These are phyloP conservation scores for Chloebia gouldiae DNA, from an alignment of 2,113 vertebrate species.

Conservation along the genomic window DNA sequence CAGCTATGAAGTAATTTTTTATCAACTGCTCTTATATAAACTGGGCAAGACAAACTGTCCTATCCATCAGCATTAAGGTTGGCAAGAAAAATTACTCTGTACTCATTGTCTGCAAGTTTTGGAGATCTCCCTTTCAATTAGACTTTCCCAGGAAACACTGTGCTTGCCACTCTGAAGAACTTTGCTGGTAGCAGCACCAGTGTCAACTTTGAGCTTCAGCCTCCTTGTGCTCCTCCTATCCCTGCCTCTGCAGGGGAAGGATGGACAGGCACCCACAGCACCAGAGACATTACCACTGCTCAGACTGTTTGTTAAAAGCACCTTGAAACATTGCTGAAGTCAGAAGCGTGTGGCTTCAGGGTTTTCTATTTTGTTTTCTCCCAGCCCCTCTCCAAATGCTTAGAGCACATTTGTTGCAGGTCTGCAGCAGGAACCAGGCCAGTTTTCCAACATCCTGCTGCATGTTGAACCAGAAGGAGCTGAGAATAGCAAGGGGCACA, in stretches of 20 bases:
- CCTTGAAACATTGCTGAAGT: background rate
- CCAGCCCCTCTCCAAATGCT: background rate
- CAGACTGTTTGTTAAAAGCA: background rate
- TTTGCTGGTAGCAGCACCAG: background rate
- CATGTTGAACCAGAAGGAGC: background rate
- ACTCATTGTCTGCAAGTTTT: conserved; percentile 38
- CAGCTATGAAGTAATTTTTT: conserved; percentile 71
- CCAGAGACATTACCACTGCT: background rate
- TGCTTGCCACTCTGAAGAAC: background rate
- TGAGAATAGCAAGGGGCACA: background rate
- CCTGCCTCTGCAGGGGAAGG: background rate
- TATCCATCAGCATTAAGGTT: conserved; percentile 46
- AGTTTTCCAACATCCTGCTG: background rate
- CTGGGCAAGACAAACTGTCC: conserved; percentile 61
- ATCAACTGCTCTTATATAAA: conserved; percentile 73
- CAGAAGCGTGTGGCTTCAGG: background rate
- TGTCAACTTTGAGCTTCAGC: background rate
- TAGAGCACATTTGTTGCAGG: background rate
- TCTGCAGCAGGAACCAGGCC: background rate
- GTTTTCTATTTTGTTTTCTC: background rate
- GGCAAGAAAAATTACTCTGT: conserved; percentile 46
- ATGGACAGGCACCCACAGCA: background rate
- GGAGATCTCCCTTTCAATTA: background rate
- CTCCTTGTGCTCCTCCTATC: background rate
- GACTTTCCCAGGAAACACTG: background rate